Conservation (phyloP, 2,113 vertebrate species). For the Xenopus borealis region DNA sequence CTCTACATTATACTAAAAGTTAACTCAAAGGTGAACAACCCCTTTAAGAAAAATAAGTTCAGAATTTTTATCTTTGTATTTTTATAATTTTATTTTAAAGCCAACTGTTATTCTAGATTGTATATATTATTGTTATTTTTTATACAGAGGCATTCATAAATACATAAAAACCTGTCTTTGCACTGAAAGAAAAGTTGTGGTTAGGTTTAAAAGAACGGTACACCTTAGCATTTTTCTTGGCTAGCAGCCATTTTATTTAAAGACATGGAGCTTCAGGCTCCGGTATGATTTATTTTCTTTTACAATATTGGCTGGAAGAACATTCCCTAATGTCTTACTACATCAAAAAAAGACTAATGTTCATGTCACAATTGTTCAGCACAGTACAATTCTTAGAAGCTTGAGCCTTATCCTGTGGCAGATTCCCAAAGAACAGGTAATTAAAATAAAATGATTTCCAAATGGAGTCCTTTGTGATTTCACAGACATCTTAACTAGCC, state of each 20-base stretch:
- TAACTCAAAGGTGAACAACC: too few relatives aligned
- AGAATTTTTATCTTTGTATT: too few relatives aligned
- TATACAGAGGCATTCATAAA: too few relatives aligned
- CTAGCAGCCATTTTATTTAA: constrained; percentile 13
- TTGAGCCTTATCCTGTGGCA: constrained; percentile 36
- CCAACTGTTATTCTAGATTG: too few relatives aligned
- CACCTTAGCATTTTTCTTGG: constrained; percentile 3
- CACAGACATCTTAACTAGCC: constrained; percentile 10
- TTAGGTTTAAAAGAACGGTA: too few relatives aligned
- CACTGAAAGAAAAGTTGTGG: too few relatives aligned
- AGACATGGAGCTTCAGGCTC: constrained; percentile 3
- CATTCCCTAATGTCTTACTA: constrained; percentile 28
- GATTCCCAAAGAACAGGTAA: constrained; percentile 31
- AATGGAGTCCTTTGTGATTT: constrained; percentile 44
- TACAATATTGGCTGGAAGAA: constrained; percentile 21
- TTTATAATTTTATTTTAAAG: too few relatives aligned
- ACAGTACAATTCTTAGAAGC: constrained; percentile 31
- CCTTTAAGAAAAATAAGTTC: too few relatives aligned
- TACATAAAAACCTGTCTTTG: too few relatives aligned
- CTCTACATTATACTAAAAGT: too few relatives aligned
- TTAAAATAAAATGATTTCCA: constrained; percentile 43
- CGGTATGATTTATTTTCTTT: constrained; percentile 39
- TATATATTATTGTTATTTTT: too few relatives aligned
- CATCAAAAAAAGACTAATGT: constrained; percentile 32
- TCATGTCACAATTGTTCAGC: constrained; percentile 16